Base-by-base conservation (phyloP, 2,888 invertebrate genomes). In the Steinernema carpocapsae region DNA sequence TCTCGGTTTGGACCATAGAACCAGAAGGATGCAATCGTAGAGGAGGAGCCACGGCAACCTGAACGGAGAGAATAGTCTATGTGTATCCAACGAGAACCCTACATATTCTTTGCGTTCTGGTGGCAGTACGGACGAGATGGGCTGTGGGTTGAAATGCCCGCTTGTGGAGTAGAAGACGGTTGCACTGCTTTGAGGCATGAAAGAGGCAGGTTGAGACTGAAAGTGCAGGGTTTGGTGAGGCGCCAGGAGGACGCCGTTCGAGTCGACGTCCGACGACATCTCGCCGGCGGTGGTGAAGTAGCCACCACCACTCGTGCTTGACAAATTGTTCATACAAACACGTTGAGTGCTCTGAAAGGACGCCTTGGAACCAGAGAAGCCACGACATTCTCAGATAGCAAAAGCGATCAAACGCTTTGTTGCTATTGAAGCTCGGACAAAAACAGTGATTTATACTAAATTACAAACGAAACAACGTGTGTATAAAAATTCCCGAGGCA, bases 221-320 rank as follows among this genome's bases (percentile, higher is more conserved):
- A 64, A 64, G 32, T 64, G 64, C 32, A 64, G 29, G 29, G 32
- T 64, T 6, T 29, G 64, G 17, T 22, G 32, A 32, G 64, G 64
- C 4, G 32, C 32, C 12, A 64, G 64, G 1, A 64, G 7, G 2
- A 64, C 37, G n/a, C 64, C 56, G 26, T 14, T 56, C 4, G 56
- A 26, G 64, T 64, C 64, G 29, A 26, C 17, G 48, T 14, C 48
- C 37, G 64, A 32, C 64, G 64, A 29, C 64, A 64, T 64, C 32
- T 64, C 64, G 64, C 64, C 64, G 64, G 56, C 56, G 3, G 56
- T 56, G 56, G 32, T 64, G 64, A 64, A 64, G 64, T 64, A 64
- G 29, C 64, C 64, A 26, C 56, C 26, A 22, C 56, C 26, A 64
- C 32, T 29, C 10, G 64, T n/a, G 37, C 29, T 22, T n/a, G 64